A percentile compares a stretch with the other conserved stretches of the same genome.
Evolutionary conservation across 2,797 vertebrate species (phyloP).

Genomic region (Sebastes nivosus): DNA sequence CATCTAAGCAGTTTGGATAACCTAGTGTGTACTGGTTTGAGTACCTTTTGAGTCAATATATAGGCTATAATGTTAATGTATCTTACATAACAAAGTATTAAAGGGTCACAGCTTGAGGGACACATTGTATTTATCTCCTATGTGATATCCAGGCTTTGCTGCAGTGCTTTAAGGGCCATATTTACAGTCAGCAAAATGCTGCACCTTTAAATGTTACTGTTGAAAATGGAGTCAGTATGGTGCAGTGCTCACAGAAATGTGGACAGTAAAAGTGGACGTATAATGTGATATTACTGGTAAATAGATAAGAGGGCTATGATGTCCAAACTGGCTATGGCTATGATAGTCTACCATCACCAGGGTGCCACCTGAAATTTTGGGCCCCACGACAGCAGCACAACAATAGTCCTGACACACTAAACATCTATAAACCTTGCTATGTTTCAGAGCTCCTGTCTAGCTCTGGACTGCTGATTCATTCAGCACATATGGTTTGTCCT

Average conservation of each 20-base stretch:
- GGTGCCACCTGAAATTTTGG: neutral
- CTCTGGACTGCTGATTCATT: slow-evolving; percentile 39
- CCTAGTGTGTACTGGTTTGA: neutral
- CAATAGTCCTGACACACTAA: neutral
- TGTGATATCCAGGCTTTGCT: neutral
- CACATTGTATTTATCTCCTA: neutral
- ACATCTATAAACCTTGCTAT: slow-evolving; percentile 11
- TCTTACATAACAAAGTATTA: neutral
- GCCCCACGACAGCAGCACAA: slow-evolving; percentile 9
- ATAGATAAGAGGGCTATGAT: neutral
- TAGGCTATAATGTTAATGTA: neutral
- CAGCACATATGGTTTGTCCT: neutral
- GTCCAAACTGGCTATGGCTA: neutral
- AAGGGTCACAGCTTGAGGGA: neutral
- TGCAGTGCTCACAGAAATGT: neutral
- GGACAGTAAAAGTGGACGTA: neutral
- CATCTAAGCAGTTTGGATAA: neutral
- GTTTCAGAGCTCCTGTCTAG: neutral
- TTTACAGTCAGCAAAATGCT: neutral
- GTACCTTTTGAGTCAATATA: neutral
- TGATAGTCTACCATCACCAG: neutral
- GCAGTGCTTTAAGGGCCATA: slow-evolving; percentile 1
- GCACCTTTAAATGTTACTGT: neutral
- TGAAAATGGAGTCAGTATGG: neutral
- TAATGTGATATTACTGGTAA: neutral